These are phyloP conservation scores for Branchipolynoe longqiensis DNA, from an alignment of 2,888 invertebrate genomes.

Conservation along the genomic window DNA sequence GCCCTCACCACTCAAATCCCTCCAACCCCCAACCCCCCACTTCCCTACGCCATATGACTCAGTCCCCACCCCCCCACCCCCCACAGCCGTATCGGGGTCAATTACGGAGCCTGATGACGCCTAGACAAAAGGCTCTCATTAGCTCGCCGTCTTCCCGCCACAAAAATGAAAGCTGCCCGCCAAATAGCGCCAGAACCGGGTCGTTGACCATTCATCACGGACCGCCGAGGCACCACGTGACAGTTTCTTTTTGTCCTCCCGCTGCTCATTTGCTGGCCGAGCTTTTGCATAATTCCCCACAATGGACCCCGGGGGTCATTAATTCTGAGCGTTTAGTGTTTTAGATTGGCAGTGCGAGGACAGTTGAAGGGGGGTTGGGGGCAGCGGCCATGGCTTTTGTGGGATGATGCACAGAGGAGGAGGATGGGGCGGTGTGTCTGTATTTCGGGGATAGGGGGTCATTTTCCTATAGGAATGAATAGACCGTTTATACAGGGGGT, in stretches of 20 bases:
- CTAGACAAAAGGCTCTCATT: conserved; percentile 40
- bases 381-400: neutral
- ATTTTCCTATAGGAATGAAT: too few species aligned
- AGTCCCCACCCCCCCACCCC: neutral
- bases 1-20: neutral
- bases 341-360: conserved; percentile 21
- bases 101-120: conserved; percentile 41
- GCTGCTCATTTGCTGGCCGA: neutral
- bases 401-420: neutral
- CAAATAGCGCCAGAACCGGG: conserved; percentile 32
- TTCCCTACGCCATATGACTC: conserved; percentile 15
- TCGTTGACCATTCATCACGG: neutral
- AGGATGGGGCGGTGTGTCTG: neutral
- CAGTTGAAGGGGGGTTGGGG: neutral
- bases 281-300: conserved; percentile 41
- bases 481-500: too few species aligned
- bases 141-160: conserved; percentile 22
- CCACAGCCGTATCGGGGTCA: conserved; percentile 10
- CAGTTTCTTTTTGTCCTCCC: conserved; percentile 5
- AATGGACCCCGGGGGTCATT: conserved; percentile 6
- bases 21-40: neutral
- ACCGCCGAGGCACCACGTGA: neutral
- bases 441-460: too few species aligned
- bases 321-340: conserved; percentile 33
- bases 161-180: conserved; percentile 12